phyloP scores from a whole-genome alignment of 2,113 vertebrate species.

The Ceyx melanurus region DNA sequence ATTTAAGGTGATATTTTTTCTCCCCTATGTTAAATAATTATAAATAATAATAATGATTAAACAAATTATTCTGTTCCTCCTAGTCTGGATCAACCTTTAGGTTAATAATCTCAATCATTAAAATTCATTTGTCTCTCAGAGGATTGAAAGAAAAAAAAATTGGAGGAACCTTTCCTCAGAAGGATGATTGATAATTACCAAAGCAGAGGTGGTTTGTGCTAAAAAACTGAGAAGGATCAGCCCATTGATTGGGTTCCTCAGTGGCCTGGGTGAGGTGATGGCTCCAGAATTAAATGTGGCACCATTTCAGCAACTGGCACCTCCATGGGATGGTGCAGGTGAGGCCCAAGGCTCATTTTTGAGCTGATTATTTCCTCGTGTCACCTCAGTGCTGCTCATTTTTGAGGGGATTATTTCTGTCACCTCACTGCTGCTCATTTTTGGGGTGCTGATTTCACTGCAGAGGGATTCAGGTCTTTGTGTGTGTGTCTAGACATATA shows the following conservation, averaged over 20 bases:
- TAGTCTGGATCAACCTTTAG: conserved; percentile 78
- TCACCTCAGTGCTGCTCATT: no score
- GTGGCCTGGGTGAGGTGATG: neutral
- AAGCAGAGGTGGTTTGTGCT: conserved; percentile 57
- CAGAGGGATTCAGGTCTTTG: no score
- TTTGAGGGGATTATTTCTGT: no score
- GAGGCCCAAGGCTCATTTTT: neutral
- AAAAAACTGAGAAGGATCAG: conserved; percentile 21
- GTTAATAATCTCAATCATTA: conserved; percentile 82
- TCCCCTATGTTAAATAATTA: conserved; percentile 82
- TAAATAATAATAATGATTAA: conserved; percentile 85
- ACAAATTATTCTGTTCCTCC: conserved; percentile 79
- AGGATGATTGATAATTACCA: conserved; percentile 78
- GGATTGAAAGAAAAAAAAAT: conserved; percentile 72
- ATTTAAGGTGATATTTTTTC: conserved; percentile 85
- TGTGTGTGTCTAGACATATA: no score
- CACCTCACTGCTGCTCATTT: no score
- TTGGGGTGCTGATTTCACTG: no score
- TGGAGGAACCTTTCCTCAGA: conserved; percentile 67
- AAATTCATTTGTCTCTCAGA: conserved; percentile 80
- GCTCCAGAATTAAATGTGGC: neutral
- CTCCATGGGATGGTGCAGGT: neutral
- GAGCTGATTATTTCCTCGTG: no score
- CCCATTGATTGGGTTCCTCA: neutral
- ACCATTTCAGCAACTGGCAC: neutral